phyloP scores from a whole-genome alignment of 2,888 invertebrate species.

The Drosophila kanekoi region DNA sequence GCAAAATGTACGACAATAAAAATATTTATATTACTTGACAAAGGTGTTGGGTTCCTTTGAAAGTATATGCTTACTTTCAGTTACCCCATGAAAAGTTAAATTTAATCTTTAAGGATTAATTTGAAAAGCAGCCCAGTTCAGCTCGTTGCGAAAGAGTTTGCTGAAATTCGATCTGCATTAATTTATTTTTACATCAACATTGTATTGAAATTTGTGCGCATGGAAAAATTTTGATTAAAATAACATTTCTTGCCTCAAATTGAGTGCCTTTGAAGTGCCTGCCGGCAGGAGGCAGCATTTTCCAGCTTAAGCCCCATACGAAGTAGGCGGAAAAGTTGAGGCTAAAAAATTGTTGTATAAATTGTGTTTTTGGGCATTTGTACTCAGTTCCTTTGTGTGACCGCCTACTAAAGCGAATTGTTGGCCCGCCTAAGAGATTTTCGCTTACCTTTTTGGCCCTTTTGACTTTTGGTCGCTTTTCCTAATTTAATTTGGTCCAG shows the following conservation, averaged over 20 bases:
- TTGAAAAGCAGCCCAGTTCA: no score
- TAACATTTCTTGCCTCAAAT: constrained; percentile 24
- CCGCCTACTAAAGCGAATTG: constrained; percentile 4
- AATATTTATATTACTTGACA: no score
- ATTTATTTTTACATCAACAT: not conserved
- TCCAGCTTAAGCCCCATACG: not conserved
- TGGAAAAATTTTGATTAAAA: constrained; percentile 58
- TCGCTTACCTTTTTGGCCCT: constrained; percentile 30
- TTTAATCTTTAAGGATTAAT: no score
- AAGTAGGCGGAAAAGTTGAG: constrained; percentile 3
- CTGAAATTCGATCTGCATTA: not conserved
- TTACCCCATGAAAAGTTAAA: no score
- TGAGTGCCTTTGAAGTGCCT: constrained; percentile 61
- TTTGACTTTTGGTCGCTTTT: constrained; percentile 14
- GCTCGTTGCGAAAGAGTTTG: not conserved
- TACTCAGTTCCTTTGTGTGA: constrained; percentile 8
- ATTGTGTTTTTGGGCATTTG: constrained; percentile 30
- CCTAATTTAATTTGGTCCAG: constrained; percentile 45
- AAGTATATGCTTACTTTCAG: no score
- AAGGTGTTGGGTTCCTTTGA: no score
- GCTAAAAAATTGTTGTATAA: constrained; percentile 10
- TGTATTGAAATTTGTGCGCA: constrained; percentile 29
- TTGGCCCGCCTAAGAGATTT: constrained; percentile 14
- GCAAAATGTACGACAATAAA: not conserved
- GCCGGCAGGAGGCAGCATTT: not conserved